phyloP scores from a whole-genome alignment of 2,888 invertebrate species.

The Hoplodrina ambigua region DNA sequence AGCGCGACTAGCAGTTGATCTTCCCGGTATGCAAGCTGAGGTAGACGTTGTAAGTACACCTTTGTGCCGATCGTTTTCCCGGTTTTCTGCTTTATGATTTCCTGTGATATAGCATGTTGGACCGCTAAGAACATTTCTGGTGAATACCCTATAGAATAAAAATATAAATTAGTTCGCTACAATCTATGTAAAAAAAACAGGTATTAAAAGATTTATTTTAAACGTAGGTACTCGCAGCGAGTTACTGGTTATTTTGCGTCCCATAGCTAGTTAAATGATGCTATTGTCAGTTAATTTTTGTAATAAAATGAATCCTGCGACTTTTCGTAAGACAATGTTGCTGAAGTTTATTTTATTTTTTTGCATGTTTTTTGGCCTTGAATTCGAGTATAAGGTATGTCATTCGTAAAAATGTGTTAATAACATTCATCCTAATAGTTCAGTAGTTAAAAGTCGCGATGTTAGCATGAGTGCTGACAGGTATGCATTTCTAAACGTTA shows the following conservation, averaged over 20 bases:
- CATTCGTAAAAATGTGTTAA: constrained; percentile 15
- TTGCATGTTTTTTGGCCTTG: constrained; percentile 34
- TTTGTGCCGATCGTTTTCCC: constrained; percentile 78
- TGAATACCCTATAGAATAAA: constrained; percentile 78
- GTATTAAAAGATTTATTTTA: constrained; percentile 35
- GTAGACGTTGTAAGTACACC: constrained; percentile 92
- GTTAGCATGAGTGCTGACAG: constrained; percentile 17
- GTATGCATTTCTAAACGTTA: not conserved
- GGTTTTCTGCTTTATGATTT: constrained; percentile 82
- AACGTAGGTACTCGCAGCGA: not conserved
- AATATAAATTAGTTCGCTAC: constrained; percentile 15
- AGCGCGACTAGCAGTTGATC: constrained; percentile 93
- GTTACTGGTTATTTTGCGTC: constrained; percentile 10
- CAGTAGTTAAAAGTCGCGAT: constrained; percentile 12
- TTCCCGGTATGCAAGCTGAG: constrained; percentile 93
- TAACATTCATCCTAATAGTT: not conserved
- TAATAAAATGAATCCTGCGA: constrained; percentile 10
- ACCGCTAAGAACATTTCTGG: constrained; percentile 86
- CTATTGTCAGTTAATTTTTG: constrained; percentile 35
- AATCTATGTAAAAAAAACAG: not conserved
- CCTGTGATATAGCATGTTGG: constrained; percentile 84
- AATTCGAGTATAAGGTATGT: constrained; percentile 6
- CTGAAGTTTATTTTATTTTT: constrained; percentile 31
- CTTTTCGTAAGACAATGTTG: constrained; percentile 11
- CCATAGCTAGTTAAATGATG: not conserved